phyloP scores from a whole-genome alignment of 2,888 invertebrate genomes.

The Philaethria dido region DNA sequence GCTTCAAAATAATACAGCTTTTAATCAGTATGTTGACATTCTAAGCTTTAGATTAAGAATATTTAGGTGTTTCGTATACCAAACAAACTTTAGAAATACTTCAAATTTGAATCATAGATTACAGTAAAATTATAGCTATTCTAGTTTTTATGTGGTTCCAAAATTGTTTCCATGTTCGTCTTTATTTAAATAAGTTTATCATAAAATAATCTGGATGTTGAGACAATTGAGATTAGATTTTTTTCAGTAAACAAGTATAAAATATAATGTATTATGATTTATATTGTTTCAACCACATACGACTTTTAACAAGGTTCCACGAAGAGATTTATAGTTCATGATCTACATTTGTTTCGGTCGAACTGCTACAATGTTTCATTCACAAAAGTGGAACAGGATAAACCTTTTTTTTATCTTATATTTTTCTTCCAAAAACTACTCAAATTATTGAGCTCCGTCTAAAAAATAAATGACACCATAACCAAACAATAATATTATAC shows the following conservation, averaged over 20 bases:
- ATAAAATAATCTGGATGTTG: too few relatives aligned
- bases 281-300: background rate
- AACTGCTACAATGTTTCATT: slow-evolving; percentile 3
- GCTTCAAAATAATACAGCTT: slow-evolving; percentile 10
- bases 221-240: too few relatives aligned
- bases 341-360: background rate
- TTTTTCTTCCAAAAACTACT: background rate
- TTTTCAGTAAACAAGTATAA: background rate
- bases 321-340: slow-evolving; percentile 7
- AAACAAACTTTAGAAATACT: background rate
- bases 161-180: too few relatives aligned
- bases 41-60: background rate
- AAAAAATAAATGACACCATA: background rate
- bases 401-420: background rate
- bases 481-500: too few relatives aligned
- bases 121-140: too few relatives aligned
- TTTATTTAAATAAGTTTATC: too few relatives aligned
- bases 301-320: background rate
- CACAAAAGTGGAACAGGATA: slow-evolving; percentile 8
- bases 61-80: background rate
- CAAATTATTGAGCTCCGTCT: background rate
- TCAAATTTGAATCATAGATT: too few relatives aligned
- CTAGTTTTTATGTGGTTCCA: too few relatives aligned
- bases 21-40: slow-evolving; percentile 22
- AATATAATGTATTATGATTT: background rate